These are phyloP conservation scores for Holacanthella duospinosa DNA, from an alignment of 2,888 invertebrate genomes.

Conservation along the genomic window DNA sequence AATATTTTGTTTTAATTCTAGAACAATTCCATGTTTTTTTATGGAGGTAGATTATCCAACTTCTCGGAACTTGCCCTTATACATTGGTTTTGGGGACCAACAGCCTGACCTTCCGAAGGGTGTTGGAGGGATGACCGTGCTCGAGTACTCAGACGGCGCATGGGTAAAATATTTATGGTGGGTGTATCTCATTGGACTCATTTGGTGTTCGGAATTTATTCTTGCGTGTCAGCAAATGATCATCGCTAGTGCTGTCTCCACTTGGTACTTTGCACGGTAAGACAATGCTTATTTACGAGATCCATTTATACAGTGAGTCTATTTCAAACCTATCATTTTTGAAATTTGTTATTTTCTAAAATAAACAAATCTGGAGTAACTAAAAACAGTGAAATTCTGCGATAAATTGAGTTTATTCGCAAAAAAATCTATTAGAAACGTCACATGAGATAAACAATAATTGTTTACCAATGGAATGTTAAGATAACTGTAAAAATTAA, in stretches of 20 bases:
- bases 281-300: slow-evolving; percentile 14
- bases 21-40: too few relatives aligned
- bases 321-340: too few relatives aligned
- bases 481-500: neutral
- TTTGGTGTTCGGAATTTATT: slow-evolving; percentile 91
- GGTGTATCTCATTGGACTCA: slow-evolving; percentile 76
- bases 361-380: too few relatives aligned
- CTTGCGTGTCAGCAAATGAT: slow-evolving; percentile 90
- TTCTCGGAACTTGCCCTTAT: neutral
- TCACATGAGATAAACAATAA: too few relatives aligned
- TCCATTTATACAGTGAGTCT: too few relatives aligned
- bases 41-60: neutral
- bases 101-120: neutral
- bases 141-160: slow-evolving; percentile 63
- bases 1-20: too few relatives aligned
- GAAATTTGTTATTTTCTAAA: too few relatives aligned
- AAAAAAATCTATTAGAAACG: too few relatives aligned
- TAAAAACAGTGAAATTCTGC: too few relatives aligned
- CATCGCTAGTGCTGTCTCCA: slow-evolving; percentile 81
- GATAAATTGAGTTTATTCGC: too few relatives aligned
- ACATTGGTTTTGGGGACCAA: neutral
- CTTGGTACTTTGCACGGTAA: slow-evolving; percentile 80
- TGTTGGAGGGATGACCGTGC: slow-evolving; percentile 39
- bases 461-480: too few relatives aligned
- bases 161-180: slow-evolving; percentile 90